Percentiles rank a stretch among this genome's conserved stretches.
These are phyloP conservation scores for Muscicapa adusta DNA, from an alignment of 2,113 vertebrate genomes.

Conservation along the genomic window DNA sequence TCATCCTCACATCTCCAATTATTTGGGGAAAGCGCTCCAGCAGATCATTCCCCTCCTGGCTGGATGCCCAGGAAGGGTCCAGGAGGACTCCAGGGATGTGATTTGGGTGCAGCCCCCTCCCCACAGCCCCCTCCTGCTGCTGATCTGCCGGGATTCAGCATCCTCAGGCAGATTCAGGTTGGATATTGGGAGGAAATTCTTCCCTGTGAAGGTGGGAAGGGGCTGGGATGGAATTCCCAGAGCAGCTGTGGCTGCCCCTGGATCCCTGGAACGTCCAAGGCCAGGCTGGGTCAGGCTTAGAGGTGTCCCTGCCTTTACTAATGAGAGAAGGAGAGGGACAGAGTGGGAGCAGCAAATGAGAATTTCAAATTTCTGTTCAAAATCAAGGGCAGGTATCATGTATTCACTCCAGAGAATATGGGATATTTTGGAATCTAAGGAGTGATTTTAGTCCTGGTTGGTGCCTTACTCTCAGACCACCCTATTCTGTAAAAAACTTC, in stretches of 20 bases:
- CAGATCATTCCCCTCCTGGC: not conserved
- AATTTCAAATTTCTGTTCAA: not conserved
- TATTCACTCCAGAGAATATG: not conserved
- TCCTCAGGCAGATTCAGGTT: not conserved
- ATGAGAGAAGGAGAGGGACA: not conserved
- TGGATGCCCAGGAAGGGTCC: not conserved
- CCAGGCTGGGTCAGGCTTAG: no score
- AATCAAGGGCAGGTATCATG: rapidly evolving
- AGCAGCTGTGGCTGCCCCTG: not conserved
- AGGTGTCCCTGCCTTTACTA: not conserved
- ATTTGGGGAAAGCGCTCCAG: not conserved
- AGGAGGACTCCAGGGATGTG: rapidly evolving
- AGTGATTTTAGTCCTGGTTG: not conserved
- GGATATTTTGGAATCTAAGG: not conserved
- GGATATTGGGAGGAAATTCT: not conserved
- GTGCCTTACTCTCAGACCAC: not conserved
- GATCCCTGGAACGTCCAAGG: not conserved
- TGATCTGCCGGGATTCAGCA: rapidly evolving
- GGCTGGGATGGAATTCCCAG: not conserved
- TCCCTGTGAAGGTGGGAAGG: rapidly evolving
- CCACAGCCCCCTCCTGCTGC: not conserved
- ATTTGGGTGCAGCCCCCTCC: not conserved
- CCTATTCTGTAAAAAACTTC: rapidly evolving
- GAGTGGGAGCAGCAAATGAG: not conserved
- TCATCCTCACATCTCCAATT: not conserved